Evolutionary conservation across 2,888 invertebrate species (phyloP).

Genomic region (Hypena proboscidalis): DNA sequence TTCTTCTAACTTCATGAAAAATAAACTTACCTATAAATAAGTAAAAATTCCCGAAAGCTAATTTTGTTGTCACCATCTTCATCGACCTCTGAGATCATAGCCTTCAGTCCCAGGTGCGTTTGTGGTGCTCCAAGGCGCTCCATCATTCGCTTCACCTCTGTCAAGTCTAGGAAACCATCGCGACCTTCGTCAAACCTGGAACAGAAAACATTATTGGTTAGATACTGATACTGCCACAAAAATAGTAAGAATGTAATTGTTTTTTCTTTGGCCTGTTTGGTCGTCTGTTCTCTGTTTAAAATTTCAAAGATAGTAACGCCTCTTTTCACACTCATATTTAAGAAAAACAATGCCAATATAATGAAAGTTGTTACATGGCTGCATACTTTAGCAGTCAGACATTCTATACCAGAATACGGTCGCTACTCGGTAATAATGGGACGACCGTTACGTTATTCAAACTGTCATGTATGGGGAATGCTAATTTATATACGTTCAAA

Average conservation of each 20-base stretch:
- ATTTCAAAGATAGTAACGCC: too few species aligned
- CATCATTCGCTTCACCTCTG: slow-evolving; percentile 98
- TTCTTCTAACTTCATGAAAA: too few species aligned
- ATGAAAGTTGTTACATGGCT: slow-evolving; percentile 22
- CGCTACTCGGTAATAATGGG: slow-evolving; percentile 36
- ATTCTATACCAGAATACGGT: slow-evolving; percentile 25
- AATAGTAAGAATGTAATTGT: too few species aligned
- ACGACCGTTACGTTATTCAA: slow-evolving; percentile 52
- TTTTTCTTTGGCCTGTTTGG: too few species aligned
- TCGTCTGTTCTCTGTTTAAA: too few species aligned
- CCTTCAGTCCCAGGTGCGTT: slow-evolving; percentile 97
- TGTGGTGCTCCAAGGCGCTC: slow-evolving; percentile 97
- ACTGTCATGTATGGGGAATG: slow-evolving; percentile 48
- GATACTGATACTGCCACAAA: not conserved
- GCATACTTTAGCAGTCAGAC: slow-evolving; percentile 32
- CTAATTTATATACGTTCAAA: slow-evolving; percentile 47
- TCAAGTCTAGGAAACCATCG: slow-evolving; percentile 95
- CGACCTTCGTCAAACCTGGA: slow-evolving; percentile 95
- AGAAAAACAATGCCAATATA: too few species aligned
- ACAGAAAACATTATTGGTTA: slow-evolving; percentile 37
- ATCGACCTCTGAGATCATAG: slow-evolving; percentile 97
- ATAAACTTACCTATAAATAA: slow-evolving; percentile 86
- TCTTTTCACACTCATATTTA: too few species aligned
- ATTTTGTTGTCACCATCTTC: slow-evolving; percentile 94
- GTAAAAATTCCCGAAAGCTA: slow-evolving; percentile 95